phyloP scores from a whole-genome alignment of 2,797 vertebrate species.

The Rallus crepitans region DNA sequence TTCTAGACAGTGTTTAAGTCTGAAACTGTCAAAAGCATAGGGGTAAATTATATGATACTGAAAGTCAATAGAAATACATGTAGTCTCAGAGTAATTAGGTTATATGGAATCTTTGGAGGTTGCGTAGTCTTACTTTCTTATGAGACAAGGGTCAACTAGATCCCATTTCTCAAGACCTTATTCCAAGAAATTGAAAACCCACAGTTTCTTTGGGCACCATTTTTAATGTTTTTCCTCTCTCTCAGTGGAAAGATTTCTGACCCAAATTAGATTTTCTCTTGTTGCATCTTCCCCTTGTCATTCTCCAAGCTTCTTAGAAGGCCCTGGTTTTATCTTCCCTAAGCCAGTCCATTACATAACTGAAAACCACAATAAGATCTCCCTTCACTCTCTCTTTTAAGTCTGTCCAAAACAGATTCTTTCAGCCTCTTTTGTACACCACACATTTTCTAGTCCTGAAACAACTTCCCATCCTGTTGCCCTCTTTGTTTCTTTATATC shows the following conservation, averaged over 20 bases:
- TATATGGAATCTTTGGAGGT: not conserved
- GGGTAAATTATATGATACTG: not conserved
- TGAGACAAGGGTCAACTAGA: not conserved
- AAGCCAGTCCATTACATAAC: not conserved
- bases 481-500: not conserved
- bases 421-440: not conserved
- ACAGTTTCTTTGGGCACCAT: not conserved
- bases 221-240: not conserved
- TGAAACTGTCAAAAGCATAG: not conserved
- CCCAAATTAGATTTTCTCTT: not conserved
- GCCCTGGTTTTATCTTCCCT: not conserved
- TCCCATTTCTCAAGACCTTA: not conserved
- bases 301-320: not conserved
- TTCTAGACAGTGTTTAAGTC: not conserved
- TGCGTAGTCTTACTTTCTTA: not conserved
- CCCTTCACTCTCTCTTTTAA: not conserved
- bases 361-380: not conserved
- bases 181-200: not conserved
- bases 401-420: not conserved
- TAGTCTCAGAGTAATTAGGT: not conserved
- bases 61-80: not conserved
- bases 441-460: not conserved
- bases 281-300: accelerated
- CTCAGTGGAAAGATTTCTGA: not conserved
- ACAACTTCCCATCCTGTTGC: not conserved